A percentile compares a stretch with the other conserved stretches of the same genome.
These are phyloP conservation scores for Eupithecia subfuscata DNA, from an alignment of 2,888 invertebrate genomes.

Conservation along the genomic window DNA sequence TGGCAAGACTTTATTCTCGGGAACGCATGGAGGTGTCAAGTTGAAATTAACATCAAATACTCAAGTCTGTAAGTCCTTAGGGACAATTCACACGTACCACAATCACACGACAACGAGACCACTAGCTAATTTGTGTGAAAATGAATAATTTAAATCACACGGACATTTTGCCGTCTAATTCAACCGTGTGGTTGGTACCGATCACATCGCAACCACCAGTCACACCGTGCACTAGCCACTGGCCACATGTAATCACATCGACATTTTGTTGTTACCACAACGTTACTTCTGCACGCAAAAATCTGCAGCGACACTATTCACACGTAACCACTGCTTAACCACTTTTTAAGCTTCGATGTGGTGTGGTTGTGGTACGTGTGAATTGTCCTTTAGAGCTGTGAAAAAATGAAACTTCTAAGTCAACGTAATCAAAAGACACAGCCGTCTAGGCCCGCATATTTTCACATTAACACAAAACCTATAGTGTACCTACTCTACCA, in stretches of 20 bases:
- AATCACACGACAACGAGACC: slow-evolving; percentile 1
- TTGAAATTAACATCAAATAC: not conserved
- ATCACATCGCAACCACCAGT: not conserved
- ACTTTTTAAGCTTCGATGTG: not conserved
- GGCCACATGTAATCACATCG: not conserved
- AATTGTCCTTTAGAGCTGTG: not conserved
- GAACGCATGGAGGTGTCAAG: not conserved
- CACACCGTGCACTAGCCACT: not conserved
- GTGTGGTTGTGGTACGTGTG: not conserved
- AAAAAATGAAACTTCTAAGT: not conserved
- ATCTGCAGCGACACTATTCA: not conserved
- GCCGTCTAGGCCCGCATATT: not conserved
- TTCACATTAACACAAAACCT: not conserved
- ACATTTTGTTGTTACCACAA: not conserved
- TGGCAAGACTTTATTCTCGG: not conserved
- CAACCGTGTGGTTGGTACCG: not conserved
- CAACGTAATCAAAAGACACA: not conserved
- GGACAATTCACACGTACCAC: not conserved
- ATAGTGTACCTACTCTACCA: no score
- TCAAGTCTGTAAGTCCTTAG: not conserved
- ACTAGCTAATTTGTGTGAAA: not conserved
- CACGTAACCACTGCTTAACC: not conserved
- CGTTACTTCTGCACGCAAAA: no score
- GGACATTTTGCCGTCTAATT: not conserved
- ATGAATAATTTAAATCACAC: not conserved